Conservation (phyloP, 2,888 invertebrate genomes). For the Parnassius apollo region DNA sequence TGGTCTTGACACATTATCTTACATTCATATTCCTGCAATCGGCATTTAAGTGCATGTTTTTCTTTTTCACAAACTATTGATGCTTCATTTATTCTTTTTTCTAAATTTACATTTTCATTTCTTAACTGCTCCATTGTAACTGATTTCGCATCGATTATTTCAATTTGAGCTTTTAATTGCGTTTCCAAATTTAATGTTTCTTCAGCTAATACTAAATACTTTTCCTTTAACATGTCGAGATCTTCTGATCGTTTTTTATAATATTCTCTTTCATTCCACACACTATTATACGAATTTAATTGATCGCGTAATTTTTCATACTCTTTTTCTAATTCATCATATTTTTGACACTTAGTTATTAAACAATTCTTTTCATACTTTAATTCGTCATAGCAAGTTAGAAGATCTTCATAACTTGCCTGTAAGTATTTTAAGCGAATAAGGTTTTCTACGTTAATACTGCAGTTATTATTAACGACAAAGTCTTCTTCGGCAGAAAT, state of each 20-base stretch:
- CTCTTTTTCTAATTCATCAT: constrained; percentile 61
- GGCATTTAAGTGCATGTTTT: constrained; percentile 68
- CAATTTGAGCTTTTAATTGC: constrained; percentile 61
- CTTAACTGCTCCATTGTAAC: constrained; percentile 56
- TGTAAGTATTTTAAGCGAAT: constrained; percentile 64
- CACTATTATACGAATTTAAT: constrained; percentile 58
- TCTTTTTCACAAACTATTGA: constrained; percentile 66
- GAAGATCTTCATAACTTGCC: constrained; percentile 61
- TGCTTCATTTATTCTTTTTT: constrained; percentile 59
- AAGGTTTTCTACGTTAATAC: constrained; percentile 58
- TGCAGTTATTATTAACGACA: constrained; percentile 38
- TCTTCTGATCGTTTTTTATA: constrained; percentile 62
- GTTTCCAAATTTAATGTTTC: constrained; percentile 65
- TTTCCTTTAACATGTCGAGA: constrained; percentile 63
- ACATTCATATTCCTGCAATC: constrained; percentile 77
- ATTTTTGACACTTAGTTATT: constrained; percentile 51
- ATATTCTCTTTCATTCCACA: constrained; percentile 72
- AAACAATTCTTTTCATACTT: constrained; percentile 62
- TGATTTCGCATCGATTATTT: constrained; percentile 64
- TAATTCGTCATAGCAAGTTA: constrained; percentile 61
- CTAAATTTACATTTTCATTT: constrained; percentile 55
- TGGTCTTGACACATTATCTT: constrained; percentile 79
- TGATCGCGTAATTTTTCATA: constrained; percentile 50
- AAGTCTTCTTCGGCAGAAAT: constrained; percentile 32
- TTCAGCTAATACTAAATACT: constrained; percentile 60